Base-by-base conservation (phyloP, 2,888 invertebrate genomes). In the Torymus texanus region DNA sequence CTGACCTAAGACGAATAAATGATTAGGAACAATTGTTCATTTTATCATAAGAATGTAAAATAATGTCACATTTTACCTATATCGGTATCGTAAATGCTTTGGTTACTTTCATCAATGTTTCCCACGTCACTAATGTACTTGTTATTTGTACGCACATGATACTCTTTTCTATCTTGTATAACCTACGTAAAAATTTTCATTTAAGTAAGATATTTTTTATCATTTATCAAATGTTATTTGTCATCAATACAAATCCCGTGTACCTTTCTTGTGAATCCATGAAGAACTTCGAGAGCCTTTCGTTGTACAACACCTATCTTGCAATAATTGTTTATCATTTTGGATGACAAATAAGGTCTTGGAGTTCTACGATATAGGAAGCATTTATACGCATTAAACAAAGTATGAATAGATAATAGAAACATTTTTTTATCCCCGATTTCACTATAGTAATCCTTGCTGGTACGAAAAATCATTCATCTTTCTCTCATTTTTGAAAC, bases 101-200 rank as follows among this genome's bases (percentile, higher is more conserved):
- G 29, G 5, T 29, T 29, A 29, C 29, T 29, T 29, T 29, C 29
- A 29, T 29, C 29, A 29, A 5, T 5, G 29, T 29, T 29, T 29
- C 16, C n/a, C 8, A 58, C 2, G n/a, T 78, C 77, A 4, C 61
- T 16, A 11, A 83, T 75, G 62, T 81, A 82, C 65, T 68, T 74
- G 12, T 81, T 65, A 14, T 65, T 62, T 0, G 82, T 82, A 41
- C 75, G 41, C 41, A 75, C 66, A 24, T 83, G 83, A 55, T 82
- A 82, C 3, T 75, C 75, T 63, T 79, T 81, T 11, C 83, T 74
- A 29, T 83, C 82, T 29, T 77, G 68, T 50, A 83, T 81, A 14
- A 83, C 74, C 83, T 83, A 18, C 4, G 29, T 5, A 3, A 29
- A 29, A 29, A 5, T 29, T 29, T 29, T 29, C 29, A 29, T 1